These are phyloP conservation scores for Onchidella celtica DNA, from an alignment of 2,888 invertebrate genomes.

Conservation along the genomic window DNA sequence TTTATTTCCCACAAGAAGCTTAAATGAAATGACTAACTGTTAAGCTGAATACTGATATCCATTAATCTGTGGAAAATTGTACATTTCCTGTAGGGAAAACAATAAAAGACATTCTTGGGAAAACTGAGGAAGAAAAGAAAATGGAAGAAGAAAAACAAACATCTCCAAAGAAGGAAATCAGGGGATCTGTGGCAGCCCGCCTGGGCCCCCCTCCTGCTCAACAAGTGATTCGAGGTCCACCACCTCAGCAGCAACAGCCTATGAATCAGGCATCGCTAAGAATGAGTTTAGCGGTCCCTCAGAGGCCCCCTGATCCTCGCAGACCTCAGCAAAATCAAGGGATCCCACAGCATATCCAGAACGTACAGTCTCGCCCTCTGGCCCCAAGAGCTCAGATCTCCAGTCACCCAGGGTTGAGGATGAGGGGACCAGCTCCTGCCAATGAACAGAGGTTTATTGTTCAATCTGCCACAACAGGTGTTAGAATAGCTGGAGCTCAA, in stretches of 20 bases:
- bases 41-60: no score
- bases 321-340: slow-evolving; percentile 6
- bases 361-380: slow-evolving; percentile 9
- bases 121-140: not conserved
- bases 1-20: no score
- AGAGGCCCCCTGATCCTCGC: not conserved
- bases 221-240: not conserved
- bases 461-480: no score
- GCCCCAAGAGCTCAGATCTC: not conserved
- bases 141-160: not conserved
- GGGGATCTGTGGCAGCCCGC: slow-evolving; percentile 30
- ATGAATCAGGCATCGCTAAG: not conserved
- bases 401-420: not conserved
- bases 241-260: slow-evolving; percentile 13
- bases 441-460: no score
- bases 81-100: slow-evolving; percentile 25
- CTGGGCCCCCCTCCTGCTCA: slow-evolving; percentile 36
- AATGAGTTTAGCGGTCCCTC: slow-evolving; percentile 2
- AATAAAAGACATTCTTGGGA: slow-evolving; percentile 28
- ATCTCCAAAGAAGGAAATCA: slow-evolving; percentile 9
- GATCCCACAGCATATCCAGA: slow-evolving; percentile 11
- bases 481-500: no score
- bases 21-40: no score
- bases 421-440: not conserved
- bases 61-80: no score